A percentile compares a stretch with the other conserved stretches of the same genome.
Evolutionary conservation across 2,113 vertebrate genomes (phyloP).

Genomic region (Neolamprologus brichardi): DNA sequence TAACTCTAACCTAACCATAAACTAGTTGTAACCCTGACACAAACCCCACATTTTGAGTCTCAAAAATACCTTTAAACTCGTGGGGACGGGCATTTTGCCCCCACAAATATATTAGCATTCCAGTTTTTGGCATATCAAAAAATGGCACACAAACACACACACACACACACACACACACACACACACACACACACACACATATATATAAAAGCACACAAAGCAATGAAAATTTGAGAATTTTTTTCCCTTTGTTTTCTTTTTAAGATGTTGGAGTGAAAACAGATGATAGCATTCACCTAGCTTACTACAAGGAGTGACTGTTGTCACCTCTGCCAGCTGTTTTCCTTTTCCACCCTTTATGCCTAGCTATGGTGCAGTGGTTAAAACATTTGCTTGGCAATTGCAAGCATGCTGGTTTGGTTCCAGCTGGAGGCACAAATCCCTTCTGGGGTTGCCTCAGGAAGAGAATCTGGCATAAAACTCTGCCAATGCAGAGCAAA

Average conservation of each 20-base stretch:
- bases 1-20: background rate
- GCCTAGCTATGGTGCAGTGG: background rate
- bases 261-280: background rate
- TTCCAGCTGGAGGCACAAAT: background rate
- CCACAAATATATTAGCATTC: background rate
- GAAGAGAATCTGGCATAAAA: background rate
- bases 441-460: background rate
- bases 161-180: background rate
- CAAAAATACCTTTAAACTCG: background rate
- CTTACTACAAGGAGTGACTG: background rate
- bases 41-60: background rate
- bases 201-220: background rate
- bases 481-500: background rate
- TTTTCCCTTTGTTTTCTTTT: background rate
- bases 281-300: background rate
- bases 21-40: background rate
- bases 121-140: background rate
- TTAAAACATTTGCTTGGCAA: background rate
- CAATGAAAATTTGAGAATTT: background rate
- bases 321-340: background rate
- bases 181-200: accelerated
- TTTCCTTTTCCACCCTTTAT: background rate
- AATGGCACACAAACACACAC: background rate
- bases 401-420: background rate
- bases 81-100: background rate